Evolutionary conservation across 2,888 invertebrate species (phyloP), one percentile per base, ranked within the genome.

Genomic region (Caenorhabditis sp.): DNA sequence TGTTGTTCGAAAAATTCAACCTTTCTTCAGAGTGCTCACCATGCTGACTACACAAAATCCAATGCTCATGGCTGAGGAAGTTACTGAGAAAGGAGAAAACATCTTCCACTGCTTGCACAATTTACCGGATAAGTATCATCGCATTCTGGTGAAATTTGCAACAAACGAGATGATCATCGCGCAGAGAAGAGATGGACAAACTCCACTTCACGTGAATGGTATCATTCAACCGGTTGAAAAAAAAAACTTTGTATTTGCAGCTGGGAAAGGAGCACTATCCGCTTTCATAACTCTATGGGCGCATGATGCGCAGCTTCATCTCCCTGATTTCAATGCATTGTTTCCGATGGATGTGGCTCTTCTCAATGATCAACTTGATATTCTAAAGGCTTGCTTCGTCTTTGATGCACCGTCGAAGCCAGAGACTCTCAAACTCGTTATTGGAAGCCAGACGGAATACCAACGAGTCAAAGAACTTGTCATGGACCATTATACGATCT

Each of bases 291-390:
- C 24, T 18, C 35, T 77, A 6, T 69, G 61, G 62, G 56, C 62
- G n/a, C 22, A 56, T 22, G 77, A 69, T 4, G 69, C 69, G 3
- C 62, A 82, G 11, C 32, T 84, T 5, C 69, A 82, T 26, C 32
- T 18, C n/a, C 28, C 35, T 53, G 82, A 82, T 24, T 65, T 68
- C 15, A 51, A 53, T 0, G 80, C 72, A 24, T 24, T 32, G 0
- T 82, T 64, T 9, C 71, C 84, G 11, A 71, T 82, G 40, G 80
- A 82, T 40, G 61, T 70, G 40, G 84, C 82, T 8, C 55, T 82
- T 1, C 50, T 61, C 28, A 22, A 71, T 32, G 70, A 68, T 37
- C 15, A 53, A 9, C 18, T 60, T 2, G 68, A 64, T 11, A 32
- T 77, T 26, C 28, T 69, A n/a, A 77, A 69, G 32, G 77, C 69